Evolutionary conservation across 2,113 vertebrate species (phyloP).

Genomic region (Corydoras maculifer): DNA sequence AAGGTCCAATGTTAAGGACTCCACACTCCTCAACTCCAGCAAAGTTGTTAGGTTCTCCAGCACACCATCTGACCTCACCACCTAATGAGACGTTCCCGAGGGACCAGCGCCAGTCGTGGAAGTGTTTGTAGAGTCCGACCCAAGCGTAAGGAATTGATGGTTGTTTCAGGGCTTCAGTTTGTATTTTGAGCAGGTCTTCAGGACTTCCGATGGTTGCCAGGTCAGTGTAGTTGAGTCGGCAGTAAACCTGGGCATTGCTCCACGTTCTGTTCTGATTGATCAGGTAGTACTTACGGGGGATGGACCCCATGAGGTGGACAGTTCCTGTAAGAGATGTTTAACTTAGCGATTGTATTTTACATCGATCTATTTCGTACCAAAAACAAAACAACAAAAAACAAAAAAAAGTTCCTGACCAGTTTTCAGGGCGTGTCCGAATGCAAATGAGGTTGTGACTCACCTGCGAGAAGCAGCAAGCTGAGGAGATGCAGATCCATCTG

Average conservation of each 20-base stretch:
- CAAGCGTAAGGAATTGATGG: background rate
- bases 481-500: too few species aligned
- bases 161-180: background rate
- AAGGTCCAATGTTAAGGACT: rapidly evolving
- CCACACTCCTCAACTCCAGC: background rate
- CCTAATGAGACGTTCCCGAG: background rate
- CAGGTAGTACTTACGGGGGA: background rate
- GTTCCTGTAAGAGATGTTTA: background rate
- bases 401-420: too few species aligned
- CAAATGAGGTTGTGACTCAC: too few species aligned
- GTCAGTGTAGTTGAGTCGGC: background rate
- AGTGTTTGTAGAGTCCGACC: slow-evolving; percentile 14
- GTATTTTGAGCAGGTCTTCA: slow-evolving; percentile 1
- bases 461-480: too few species aligned
- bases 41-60: slow-evolving; percentile 4
- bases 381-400: too few species aligned
- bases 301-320: background rate
- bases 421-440: too few species aligned
- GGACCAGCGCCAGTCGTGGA: slow-evolving; percentile 24
- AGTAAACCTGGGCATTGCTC: slow-evolving; percentile 14
- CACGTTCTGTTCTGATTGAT: slow-evolving; percentile 12
- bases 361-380: too few species aligned
- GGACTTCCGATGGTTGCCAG: slow-evolving; percentile 6
- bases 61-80: background rate
- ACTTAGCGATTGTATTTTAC: too few species aligned